Conservation (phyloP, 2,888 invertebrate species). For the Lasioglossum calceatum region DNA sequence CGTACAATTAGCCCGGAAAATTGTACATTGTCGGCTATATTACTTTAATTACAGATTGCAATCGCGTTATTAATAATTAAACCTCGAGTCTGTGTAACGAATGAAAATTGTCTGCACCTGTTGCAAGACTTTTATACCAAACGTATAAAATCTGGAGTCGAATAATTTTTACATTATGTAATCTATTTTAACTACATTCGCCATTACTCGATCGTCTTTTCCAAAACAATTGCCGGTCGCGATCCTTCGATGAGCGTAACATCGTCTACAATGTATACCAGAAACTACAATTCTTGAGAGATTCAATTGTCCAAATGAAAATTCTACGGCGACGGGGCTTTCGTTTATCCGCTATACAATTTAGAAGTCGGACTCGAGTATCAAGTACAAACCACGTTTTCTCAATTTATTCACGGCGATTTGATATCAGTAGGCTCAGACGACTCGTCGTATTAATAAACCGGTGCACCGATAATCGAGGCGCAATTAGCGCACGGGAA, state of each 20-base stretch:
- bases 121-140: neutral
- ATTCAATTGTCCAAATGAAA: neutral
- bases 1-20: neutral
- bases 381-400: neutral
- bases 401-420: neutral
- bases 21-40: neutral
- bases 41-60: neutral
- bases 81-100: neutral
- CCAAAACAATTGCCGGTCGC: constrained; percentile 5
- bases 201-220: neutral
- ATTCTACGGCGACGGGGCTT: neutral
- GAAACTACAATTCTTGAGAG: neutral
- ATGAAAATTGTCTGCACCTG: neutral
- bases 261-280: neutral
- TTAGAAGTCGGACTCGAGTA: neutral
- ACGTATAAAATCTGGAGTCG: too few species aligned
- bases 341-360: neutral
- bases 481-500: constrained; percentile 16
- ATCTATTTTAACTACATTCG: neutral
- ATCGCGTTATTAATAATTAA: neutral
- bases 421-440: constrained; percentile 22
- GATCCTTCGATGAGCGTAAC: neutral
- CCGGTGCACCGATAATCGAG: constrained; percentile 26
- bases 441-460: constrained; percentile 45
- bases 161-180: too few species aligned